Percentiles rank a stretch among this genome's conserved stretches.
Conservation (phyloP, 1,140 invertebrate species). For the Macrotrachela quadricornifera region DNA sequence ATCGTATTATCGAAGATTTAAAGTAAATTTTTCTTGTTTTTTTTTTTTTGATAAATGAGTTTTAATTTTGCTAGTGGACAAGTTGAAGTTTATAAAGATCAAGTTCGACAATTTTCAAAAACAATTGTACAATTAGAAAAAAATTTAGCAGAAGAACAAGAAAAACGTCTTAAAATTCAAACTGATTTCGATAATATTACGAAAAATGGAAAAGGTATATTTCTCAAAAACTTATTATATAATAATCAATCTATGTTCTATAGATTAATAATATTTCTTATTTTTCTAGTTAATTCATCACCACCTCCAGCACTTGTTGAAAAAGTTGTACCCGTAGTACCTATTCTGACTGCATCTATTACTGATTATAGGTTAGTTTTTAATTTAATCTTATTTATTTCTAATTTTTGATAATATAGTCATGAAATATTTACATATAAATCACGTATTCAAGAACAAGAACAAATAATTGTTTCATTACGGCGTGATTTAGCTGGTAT, state of each 20-base stretch:
- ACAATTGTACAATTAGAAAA: slow-evolving; percentile 30
- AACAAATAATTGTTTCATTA: slow-evolving; percentile 21
- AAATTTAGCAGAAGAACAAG: slow-evolving; percentile 17
- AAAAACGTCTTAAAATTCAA: slow-evolving; percentile 12
- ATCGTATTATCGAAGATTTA: too few species aligned
- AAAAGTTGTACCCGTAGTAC: slow-evolving; percentile 14
- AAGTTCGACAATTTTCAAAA: slow-evolving; percentile 25
- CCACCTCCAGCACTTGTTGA: too few species aligned
- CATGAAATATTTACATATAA: slow-evolving; percentile 22
- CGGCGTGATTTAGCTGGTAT: slow-evolving; percentile 23
- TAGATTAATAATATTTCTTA: too few species aligned
- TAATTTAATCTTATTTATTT: slow-evolving; percentile 10
- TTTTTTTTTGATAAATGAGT: neutral
- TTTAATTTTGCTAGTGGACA: slow-evolving; percentile 5
- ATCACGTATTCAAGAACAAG: slow-evolving; percentile 19
- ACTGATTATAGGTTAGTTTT: slow-evolving; percentile 15
- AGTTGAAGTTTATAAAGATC: slow-evolving; percentile 21
- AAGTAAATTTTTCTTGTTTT: too few species aligned
- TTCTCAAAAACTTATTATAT: too few species aligned
- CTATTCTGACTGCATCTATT: slow-evolving; percentile 22
- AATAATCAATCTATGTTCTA: too few species aligned
- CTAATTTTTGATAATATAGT: slow-evolving; percentile 10
- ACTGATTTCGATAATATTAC: slow-evolving; percentile 17
- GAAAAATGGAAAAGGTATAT: slow-evolving; percentile 18
- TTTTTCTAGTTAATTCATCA: slow-evolving; percentile 6